Evolutionary conservation across 2,113 vertebrate species (phyloP), one percentile per base, ranked within the genome.

Genomic region (Stomatorhinus ivindoensis): DNA sequence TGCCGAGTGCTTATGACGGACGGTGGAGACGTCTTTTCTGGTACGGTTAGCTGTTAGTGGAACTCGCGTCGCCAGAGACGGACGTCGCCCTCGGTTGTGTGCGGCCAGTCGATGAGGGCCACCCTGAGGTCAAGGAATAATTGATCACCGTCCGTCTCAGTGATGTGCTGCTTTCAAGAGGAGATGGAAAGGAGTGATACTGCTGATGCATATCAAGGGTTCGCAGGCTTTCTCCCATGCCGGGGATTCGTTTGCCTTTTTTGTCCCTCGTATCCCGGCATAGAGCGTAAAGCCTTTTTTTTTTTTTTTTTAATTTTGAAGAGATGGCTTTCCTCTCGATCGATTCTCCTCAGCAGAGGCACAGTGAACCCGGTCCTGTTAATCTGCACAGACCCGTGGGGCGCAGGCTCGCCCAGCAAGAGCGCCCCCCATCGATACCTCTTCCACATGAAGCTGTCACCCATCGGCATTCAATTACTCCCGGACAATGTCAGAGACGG

Each of bases 281-380:
- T 39, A 48, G 61, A 39, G 46, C n/a, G 9, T 24, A 89, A 50
- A 51, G 27, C 88, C 86, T 89, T 42, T 90, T 91, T 91, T 94
- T 42, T 21, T 44, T 27, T 90, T 92, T 91, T 94, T 42, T 19
- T 42, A 24, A 4, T 39, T 19, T 87, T 21, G 19, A 91, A 88
- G 86, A 90, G 92, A 92, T 92, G 90, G 88, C 92, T 94, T 94
- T 93, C 91, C 92, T 88, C 76, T 5, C 58, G 27, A 95, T 96
- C 95, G 90, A 96, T 96, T 94, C 91, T 94, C 92, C 94, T 93
- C 93, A 94, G 93, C 93, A 92, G 89, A 93, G 93, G 91, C 93
- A 86, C 90, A 89, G 92, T 80, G 84, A 92, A 91, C 93, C 89
- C 90, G 51, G 84, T 91, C 90, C 87, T 93, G 91, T 89, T 94